phyloP scores from a whole-genome alignment of 1,140 invertebrate genomes.

The Oryctes rhinoceros region DNA sequence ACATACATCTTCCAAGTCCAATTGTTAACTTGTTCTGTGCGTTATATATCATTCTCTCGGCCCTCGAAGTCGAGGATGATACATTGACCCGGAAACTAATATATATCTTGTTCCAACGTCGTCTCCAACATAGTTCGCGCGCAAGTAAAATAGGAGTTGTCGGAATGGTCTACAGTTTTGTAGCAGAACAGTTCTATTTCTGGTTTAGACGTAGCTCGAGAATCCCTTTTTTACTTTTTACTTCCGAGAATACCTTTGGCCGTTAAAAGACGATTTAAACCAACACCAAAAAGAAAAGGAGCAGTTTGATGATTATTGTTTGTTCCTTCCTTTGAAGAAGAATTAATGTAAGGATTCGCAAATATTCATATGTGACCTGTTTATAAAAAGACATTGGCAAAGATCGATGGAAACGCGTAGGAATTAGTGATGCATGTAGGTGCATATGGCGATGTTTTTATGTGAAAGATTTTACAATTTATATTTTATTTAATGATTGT shows the following conservation, averaged over 20 bases:
- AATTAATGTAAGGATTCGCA: too few relatives aligned
- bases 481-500: too few relatives aligned
- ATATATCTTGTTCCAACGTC: slow-evolving; percentile 44
- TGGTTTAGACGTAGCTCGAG: not conserved
- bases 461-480: too few relatives aligned
- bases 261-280: too few relatives aligned
- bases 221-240: not conserved
- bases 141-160: not conserved
- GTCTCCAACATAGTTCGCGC: not conserved
- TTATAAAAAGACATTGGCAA: too few relatives aligned
- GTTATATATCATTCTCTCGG: slow-evolving; percentile 59
- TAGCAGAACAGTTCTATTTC: not conserved
- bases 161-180: not conserved
- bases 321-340: too few relatives aligned
- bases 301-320: too few relatives aligned
- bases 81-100: slow-evolving; percentile 52
- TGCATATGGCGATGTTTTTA: too few relatives aligned
- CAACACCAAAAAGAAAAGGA: too few relatives aligned
- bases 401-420: too few relatives aligned
- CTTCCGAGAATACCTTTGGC: not conserved
- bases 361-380: too few relatives aligned
- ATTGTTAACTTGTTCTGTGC: slow-evolving; percentile 60
- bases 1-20: slow-evolving; percentile 58
- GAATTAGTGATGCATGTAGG: too few relatives aligned
- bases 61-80: slow-evolving; percentile 54